Evolutionary conservation across 1,140 invertebrate species (phyloP), one percentile per base, ranked within the genome.

Genomic region (Aphis craccivora): DNA sequence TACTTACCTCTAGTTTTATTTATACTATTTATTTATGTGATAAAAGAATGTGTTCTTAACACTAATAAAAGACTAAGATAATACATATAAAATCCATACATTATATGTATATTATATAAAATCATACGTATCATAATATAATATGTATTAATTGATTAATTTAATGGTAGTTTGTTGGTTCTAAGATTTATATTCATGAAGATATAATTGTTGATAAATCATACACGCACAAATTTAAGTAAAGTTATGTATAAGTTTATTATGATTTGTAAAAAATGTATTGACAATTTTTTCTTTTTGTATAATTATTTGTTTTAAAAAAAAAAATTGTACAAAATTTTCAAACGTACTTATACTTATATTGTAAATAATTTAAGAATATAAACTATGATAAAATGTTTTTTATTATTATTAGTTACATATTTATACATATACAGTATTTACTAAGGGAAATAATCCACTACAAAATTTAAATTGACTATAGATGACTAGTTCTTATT

Each of bases 401-500:
- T 90, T 89, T 90, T 90, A 76, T 76, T 91, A 83, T 83, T 51
- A 92, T 83, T 92, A 48, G 40, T 92, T 81, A 92, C n/a, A 81
- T 35, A 45, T 76, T 76, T 48, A 81, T 60, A 60, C 37, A 90
- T 90, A 37, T 20, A 83, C 8, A 84, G 11, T 84, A 67, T 67
- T 83, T 8, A 92, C 90, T 92, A 92, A 81, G 9, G 48, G 51
- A 84, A 84, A 86, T 81, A 93, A 55, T 93, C 91, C 81, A 55
- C 91, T 93, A 93, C 81, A 86, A 30, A 92, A 84, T 92, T 83
- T 51, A 92, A 92, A 92, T 93, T 93, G 11, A 93, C 91, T 93
- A 86, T 84, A 84, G 25, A 93, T 93, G 91, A 93, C 91, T 93
- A 93, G 91, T 93, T 93, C 81, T 86, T 93, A 91, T 22, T 40